Base-by-base conservation (phyloP, 1,140 invertebrate genomes). In the Triops cancriformis region DNA sequence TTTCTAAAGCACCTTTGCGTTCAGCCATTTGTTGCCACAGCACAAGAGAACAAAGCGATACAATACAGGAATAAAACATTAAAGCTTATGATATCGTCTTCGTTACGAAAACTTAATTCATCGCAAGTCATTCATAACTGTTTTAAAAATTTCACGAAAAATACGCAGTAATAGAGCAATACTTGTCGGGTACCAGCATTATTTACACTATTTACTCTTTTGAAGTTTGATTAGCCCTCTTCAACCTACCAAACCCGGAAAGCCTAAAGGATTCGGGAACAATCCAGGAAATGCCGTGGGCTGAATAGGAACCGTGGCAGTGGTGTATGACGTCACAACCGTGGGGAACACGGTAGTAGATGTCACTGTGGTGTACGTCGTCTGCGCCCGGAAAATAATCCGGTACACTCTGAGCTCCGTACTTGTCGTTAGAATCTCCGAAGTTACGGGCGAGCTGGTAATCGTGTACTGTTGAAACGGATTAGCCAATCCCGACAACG, bases 371-470 rank as follows among this genome's bases (percentile, higher is more conserved):
- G 94, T 95, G 82, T 92, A 93, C 0, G 93, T 92, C 0, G 94
- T 94, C 82, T 93, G 93, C 26, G 94, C 94, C 6, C 93, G 93
- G 83, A 96, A 95, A 1, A 93, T 94, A 14, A 96, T 85, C 82
- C 94, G 94, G 26, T 95, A 84, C 26, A 95, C 87, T 84, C 93
- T 92, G 73, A 92, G 93, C 42, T 93, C 90, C 0, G 93, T 94
- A 75, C 91, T 87, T 1, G 92, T 94, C 6, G 94, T 88, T 80
- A 93, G 85, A 0, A 92, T 94, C 80, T 92, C 92, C 72, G 92
- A 89, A 0, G 94, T 87, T 18, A 94, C 86, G 0, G 93, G 92
- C 0, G 92, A 91, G n/a, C 91, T 93, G 5, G 92, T 94, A 10
- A 94, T 84, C 14, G 91, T 89, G 81, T 91, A 92, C 79, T 93